Evolutionary conservation across 2,888 invertebrate genomes (phyloP), one percentile per base, ranked within the genome.

Genomic region (Pandemis corylana): DNA sequence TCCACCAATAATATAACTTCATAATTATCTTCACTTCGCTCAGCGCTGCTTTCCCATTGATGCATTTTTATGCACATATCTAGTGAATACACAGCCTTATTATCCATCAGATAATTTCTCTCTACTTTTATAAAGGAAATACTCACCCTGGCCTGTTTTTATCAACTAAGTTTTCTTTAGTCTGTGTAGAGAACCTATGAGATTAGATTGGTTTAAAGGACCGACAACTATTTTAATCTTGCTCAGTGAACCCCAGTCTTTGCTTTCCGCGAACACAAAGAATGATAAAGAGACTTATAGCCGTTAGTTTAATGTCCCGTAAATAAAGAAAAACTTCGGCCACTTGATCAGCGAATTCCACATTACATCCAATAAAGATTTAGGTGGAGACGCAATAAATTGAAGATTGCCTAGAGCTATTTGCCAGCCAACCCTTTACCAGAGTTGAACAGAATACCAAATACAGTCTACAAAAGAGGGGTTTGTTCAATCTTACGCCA

Each of bases 321-420:
- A 56, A 65, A 68, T 56, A 70, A 70, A 70, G 49, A 44, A 15
- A 53, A 51, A 69, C 42, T 65, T 5, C 61, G 59, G 44, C 46
- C 49, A 63, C 44, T 63, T 44, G 53, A n/a, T 68, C 46, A 59
- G 65, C 13, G 36, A 46, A 70, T 62, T 69, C 51, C 49, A 12
- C 12, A 61, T 49, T 36, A 46, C 49, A 12, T 70, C 20, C 64
- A 67, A 66, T 66, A 46, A 61, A 74, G 15, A 66, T 62, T 61
- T 70, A 66, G 15, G 28, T 70, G 13, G 44, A 53, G 53, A 59
- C 41, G 42, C 64, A 69, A 73, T 73, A 68, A 73, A 68, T 68
- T 64, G 5, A 36, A 56, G 41, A 59, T 68, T 68, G 68, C 68
- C 13, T 42, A 15, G 36, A 20, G 51, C 44, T 74, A 61, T 69